Conservation (phyloP, 2,113 vertebrate species). For the Fregata magnificens region DNA sequence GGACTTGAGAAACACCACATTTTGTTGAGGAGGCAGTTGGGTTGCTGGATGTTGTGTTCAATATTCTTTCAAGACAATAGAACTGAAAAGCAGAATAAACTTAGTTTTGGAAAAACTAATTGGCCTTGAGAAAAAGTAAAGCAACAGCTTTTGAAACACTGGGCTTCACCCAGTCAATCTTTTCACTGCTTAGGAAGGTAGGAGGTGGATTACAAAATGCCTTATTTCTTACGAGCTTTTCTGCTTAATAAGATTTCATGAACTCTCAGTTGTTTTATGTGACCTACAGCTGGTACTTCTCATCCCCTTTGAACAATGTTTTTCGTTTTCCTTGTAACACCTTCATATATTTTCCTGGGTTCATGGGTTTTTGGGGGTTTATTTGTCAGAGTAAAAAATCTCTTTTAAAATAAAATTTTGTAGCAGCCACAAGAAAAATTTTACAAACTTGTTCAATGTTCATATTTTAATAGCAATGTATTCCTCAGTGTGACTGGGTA, state of each 20-base stretch:
- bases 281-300: background rate
- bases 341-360: background rate
- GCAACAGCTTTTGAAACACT: background rate
- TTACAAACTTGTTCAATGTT: background rate
- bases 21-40: background rate
- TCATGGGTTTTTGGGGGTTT: rapidly evolving
- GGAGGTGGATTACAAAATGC: background rate
- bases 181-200: background rate
- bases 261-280: background rate
- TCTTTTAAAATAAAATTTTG: background rate
- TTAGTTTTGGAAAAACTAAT: background rate
- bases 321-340: background rate
- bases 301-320: background rate
- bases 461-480: background rate
- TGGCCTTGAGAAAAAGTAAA: background rate
- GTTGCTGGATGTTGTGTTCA: background rate
- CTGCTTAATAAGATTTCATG: background rate
- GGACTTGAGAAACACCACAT: background rate
- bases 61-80: background rate
- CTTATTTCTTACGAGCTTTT: background rate
- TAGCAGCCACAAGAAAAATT: background rate
- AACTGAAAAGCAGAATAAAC: background rate
- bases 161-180: background rate
- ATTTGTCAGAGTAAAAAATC: background rate
- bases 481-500: background rate